Evolutionary conservation across 2,888 invertebrate genomes (phyloP), one percentile per base, ranked within the genome.

Genomic region (Sicus ferrugineus): DNA sequence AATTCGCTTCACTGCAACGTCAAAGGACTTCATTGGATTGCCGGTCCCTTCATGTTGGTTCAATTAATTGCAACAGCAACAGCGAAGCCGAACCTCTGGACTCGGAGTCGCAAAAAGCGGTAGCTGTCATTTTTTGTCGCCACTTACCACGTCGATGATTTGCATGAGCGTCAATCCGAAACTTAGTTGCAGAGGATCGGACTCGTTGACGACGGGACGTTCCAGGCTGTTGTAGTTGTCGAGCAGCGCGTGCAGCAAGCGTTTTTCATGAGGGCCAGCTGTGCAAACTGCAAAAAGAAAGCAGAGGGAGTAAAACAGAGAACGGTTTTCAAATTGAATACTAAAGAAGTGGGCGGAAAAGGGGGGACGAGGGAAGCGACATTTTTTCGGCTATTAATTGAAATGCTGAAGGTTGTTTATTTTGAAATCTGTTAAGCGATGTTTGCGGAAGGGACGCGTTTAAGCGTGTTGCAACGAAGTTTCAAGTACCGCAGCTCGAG

Each of bases 141-240:
- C n/a, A 75, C 92, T 90, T 88, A 96, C 96, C 92, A 96, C 96
- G 89, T 96, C 96, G 86, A 96, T 96, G 88, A 96, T 96, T 90
- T 96, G 96, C 94, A 95, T 96, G 85, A 96, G 91, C 84, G 96
- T 96, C 87, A 96, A 91, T 86, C 96, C 96, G 88, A 96, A 96
- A 89, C 94, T 95, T 87, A 96, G 90, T 88, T 93, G 93, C 85
- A 96, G 90, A 85, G 96, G 95, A 88, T 96, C 96, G 87, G 95
- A 95, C 90, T 96, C 96, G 89, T 96, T 96, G 87, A 94, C 93
- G 86, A 96, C 96, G 79, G 95, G 95, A 83, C 96, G 90, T 89
- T 96, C 96, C 88, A 96, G 89, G 85, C 93, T 94, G 89, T 96
- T 96, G 90, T 96, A 96, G 86, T 92, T 90, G 88, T 94, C 94